Evolutionary conservation across 2,888 invertebrate genomes (phyloP).

Genomic region (Plagiodera versicolora): DNA sequence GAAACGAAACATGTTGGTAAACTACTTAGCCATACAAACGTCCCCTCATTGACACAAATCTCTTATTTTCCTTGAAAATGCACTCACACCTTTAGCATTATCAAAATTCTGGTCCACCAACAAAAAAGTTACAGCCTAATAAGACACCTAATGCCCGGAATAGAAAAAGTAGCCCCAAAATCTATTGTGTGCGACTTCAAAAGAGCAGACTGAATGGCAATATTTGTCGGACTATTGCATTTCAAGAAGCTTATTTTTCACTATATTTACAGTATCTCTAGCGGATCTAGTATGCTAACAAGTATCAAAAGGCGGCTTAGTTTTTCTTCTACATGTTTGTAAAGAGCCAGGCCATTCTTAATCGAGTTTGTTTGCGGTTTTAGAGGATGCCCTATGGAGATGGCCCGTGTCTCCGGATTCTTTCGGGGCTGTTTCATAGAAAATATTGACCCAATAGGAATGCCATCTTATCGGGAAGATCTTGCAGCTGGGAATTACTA

Average conservation of each 20-base stretch:
- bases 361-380: constrained; percentile 47
- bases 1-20: background rate
- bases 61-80: background rate
- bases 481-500: background rate
- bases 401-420: constrained; percentile 46
- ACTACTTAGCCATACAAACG: background rate
- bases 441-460: background rate
- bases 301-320: constrained; percentile 48
- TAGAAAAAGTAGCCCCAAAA: constrained; percentile 36
- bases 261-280: constrained; percentile 52
- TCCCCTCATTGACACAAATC: background rate
- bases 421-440: background rate
- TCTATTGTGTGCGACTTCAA: constrained; percentile 49
- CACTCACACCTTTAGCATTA: constrained; percentile 26
- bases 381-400: constrained; percentile 44
- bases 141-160: constrained; percentile 40
- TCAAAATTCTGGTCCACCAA: constrained; percentile 19
- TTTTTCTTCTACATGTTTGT: constrained; percentile 35
- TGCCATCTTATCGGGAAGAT: background rate
- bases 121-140: constrained; percentile 42
- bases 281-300: constrained; percentile 46
- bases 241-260: constrained; percentile 49
- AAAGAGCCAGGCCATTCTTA: constrained; percentile 37
- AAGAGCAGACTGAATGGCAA: constrained; percentile 43
- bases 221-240: constrained; percentile 48